Percentiles rank a stretch among this genome's conserved stretches.
phyloP scores from a whole-genome alignment of 2,888 invertebrate species.

The Catotricha subobsoleta region DNA sequence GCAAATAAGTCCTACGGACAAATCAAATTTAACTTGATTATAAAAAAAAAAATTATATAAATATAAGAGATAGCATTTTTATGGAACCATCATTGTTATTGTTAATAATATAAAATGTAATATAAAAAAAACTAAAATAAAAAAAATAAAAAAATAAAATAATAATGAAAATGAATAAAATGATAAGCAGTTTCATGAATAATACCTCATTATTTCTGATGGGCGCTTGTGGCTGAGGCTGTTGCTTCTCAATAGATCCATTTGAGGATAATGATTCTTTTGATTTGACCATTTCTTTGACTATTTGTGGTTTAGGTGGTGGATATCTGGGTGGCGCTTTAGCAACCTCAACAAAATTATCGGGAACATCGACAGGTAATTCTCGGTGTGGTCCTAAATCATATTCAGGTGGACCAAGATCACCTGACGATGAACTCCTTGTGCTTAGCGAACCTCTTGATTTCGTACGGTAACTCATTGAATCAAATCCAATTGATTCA shows the following conservation, averaged over 20 bases:
- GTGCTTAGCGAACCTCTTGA: constrained; percentile 19
- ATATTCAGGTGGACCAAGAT: constrained; percentile 23
- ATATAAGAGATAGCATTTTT: background rate
- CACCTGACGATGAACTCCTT: constrained; percentile 18
- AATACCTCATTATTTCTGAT: constrained; percentile 22
- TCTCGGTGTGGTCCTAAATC: constrained; percentile 34
- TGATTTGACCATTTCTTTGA: constrained; percentile 17
- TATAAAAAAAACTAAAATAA: constrained; percentile 1
- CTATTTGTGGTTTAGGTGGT: constrained; percentile 14
- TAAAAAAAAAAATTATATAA: too few species aligned
- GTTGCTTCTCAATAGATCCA: constrained; percentile 17
- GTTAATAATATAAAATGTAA: constrained; percentile 2
- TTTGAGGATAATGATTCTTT: constrained; percentile 17
- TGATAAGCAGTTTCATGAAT: constrained; percentile 2
- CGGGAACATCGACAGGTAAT: constrained; percentile 77
- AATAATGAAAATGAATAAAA: constrained; percentile 4
- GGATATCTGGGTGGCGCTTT: constrained; percentile 56
- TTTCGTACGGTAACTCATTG: constrained; percentile 21
- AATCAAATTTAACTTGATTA: too few species aligned
- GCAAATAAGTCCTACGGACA: too few species aligned
- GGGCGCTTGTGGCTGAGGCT: constrained; percentile 18
- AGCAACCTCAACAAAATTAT: constrained; percentile 66
- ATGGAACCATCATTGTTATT: background rate
- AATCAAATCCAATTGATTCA: constrained; percentile 22
- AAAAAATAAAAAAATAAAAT: constrained; percentile 3